Conservation (phyloP, 2,888 invertebrate species). For the Matsumyia berberina region DNA sequence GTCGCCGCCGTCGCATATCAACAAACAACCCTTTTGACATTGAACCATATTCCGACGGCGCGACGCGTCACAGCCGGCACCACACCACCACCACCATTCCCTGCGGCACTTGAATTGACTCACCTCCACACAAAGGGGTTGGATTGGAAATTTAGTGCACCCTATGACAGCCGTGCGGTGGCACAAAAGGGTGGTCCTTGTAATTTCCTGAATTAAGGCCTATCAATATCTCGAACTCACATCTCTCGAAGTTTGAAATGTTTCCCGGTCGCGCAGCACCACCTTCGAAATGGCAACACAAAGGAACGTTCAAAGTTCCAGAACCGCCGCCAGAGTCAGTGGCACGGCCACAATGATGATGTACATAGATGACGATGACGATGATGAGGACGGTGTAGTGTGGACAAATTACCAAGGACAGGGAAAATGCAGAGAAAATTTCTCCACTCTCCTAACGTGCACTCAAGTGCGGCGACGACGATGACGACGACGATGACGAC, state of each 20-base stretch:
- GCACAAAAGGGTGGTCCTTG: conserved; percentile 63
- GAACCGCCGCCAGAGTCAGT: not conserved
- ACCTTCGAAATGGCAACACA: conserved; percentile 6
- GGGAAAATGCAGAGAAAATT: conserved; percentile 28
- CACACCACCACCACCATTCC: conserved; percentile 11
- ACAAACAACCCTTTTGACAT: conserved; percentile 73
- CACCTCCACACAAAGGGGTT: conserved; percentile 44
- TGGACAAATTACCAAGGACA: conserved; percentile 61
- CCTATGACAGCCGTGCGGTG: conserved; percentile 14
- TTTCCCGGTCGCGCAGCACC: conserved; percentile 7
- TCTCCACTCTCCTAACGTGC: conserved; percentile 68
- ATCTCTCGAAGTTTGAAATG: conserved; percentile 52
- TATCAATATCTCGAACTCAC: conserved; percentile 56
- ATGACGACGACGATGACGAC: conserved; percentile 22
- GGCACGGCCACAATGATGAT: conserved; percentile 6
- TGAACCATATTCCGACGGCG: conserved; percentile 67
- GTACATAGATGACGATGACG: conserved; percentile 22
- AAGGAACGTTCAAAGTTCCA: conserved; percentile 24
- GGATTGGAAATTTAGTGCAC: conserved; percentile 10
- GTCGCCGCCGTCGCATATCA: conserved; percentile 13
- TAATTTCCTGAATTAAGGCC: conserved; percentile 72
- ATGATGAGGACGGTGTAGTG: conserved; percentile 23
- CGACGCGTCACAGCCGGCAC: conserved; percentile 4
- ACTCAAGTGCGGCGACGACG: conserved; percentile 68
- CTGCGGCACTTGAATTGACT: conserved; percentile 50